A percentile compares a stretch with the other conserved stretches of the same genome.
Evolutionary conservation across 92 coral and sea anemone species (phyloP).

Genomic region (Zoanthus sansibaricus): DNA sequence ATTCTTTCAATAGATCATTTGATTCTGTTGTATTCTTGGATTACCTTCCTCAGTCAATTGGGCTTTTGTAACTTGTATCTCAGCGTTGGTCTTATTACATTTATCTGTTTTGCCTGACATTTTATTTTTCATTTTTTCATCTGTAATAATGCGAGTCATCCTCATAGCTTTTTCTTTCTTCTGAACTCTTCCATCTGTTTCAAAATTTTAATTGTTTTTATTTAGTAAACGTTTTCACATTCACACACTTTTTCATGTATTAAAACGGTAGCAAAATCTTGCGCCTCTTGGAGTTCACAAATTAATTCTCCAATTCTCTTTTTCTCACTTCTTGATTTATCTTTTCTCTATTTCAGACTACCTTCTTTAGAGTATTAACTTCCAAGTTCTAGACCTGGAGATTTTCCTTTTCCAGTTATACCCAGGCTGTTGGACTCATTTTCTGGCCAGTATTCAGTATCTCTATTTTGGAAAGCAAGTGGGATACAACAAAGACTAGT

Average conservation of each 20-base stretch:
- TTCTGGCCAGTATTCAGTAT: slow-evolving; percentile 46
- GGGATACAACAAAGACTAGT: slow-evolving; percentile 57
- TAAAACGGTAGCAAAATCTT: slow-evolving; percentile 1
- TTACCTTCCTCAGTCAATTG: neutral
- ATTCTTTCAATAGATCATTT: neutral
- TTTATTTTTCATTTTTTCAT: slow-evolving; percentile 26
- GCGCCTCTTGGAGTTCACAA: slow-evolving; percentile 56
- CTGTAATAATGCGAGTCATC: slow-evolving; percentile 37
- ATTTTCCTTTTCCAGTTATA: slow-evolving; percentile 1
- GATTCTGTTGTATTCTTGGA: neutral
- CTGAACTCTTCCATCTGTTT: slow-evolving; percentile 65
- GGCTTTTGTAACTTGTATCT: neutral
- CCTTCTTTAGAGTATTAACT: neutral
- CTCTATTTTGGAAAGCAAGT: slow-evolving; percentile 36
- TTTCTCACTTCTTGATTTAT: slow-evolving; percentile 41
- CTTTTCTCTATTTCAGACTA: neutral
- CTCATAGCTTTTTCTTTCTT: slow-evolving; percentile 11
- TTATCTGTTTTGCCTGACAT: slow-evolving; percentile 23
- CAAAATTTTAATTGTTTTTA: slow-evolving; percentile 47
- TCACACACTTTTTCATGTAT: slow-evolving; percentile 13
- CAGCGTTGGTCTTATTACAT: neutral
- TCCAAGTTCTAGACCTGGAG: slow-evolving; percentile 33
- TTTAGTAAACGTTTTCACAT: slow-evolving; percentile 54
- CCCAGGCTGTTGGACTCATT: slow-evolving; percentile 38
- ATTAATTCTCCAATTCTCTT: slow-evolving; percentile 46